Base-by-base conservation (phyloP, 2,888 invertebrate genomes). In the Cosmorhoe ocellata region DNA sequence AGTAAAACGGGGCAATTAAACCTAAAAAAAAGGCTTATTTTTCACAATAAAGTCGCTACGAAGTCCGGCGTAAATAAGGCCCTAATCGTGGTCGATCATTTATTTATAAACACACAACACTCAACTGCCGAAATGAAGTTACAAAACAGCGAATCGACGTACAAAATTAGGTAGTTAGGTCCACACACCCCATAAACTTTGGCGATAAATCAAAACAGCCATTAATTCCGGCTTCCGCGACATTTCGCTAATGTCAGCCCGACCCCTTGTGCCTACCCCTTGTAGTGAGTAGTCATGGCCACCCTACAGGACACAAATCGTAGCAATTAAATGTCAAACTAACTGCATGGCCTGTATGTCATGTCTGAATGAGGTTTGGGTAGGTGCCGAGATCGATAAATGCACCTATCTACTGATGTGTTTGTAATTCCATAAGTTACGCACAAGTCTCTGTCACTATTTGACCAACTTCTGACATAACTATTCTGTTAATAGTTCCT, bases 241-340 rank as follows among this genome's bases (percentile, higher is more conserved):
- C 72, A 73, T 72, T 72, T 69, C 59, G 63, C 62, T 71, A 72
- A 71, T 71, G 72, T 63, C 70, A 67, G 63, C 24, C 45, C 58
- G 51, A 45, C 51, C 54, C 59, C 59, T 37, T 37, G 37, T 37
- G 37, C 10, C 36, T 59, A 45, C 43, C 46, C 42, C 55, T 58
- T 55, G 37, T 28, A 37, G 30, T 28, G 28, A 46, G 46, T 44
- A 24, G 44, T 39, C 33, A 34, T 39, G 34, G 40, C 38, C 45
- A 48, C 53, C 52, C 41, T 38, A 37, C 41, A 49, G 36, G 33
- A 47, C 44, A 56, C 54, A 41, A 55, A 45, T 46, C 33, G 50
- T 47, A 51, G 27, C 55, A 58, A 60, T 63, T 58, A 58, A 64
- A 66, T 59, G 61, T 51, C 58, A 59, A 28, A 43, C 28, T 34